These are phyloP conservation scores for Micrastur ruficollis DNA, from an alignment of 2,797 vertebrate genomes.

Conservation along the genomic window DNA sequence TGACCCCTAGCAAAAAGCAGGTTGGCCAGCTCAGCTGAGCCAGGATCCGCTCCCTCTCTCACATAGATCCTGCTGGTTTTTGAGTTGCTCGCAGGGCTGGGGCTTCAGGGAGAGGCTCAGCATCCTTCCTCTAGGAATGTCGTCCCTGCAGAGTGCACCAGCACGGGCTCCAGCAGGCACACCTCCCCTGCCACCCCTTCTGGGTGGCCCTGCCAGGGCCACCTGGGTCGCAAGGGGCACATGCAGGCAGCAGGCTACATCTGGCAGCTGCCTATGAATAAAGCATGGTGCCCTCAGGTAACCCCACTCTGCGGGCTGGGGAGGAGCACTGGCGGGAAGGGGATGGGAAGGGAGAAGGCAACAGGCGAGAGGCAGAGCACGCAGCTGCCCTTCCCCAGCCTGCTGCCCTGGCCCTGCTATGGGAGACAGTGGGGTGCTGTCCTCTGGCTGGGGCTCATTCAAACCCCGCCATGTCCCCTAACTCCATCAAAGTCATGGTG, in stretches of 20 bases:
- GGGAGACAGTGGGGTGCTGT: not conserved
- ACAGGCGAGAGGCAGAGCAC: not conserved
- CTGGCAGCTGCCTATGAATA: not conserved
- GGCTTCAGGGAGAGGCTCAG: not conserved
- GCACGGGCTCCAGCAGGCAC: not conserved
- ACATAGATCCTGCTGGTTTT: not conserved
- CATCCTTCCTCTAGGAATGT: not conserved
- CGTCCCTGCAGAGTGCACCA: not conserved
- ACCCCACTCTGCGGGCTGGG: not conserved
- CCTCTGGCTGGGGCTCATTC: not conserved
- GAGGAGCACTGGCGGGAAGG: not conserved
- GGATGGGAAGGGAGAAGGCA: not conserved
- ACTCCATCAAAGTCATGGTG: not conserved
- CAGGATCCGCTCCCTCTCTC: not conserved
- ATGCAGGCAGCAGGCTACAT: not conserved
- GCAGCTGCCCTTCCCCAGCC: not conserved
- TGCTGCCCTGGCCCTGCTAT: too few species aligned
- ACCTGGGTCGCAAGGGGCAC: not conserved
- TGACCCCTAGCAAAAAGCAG: not conserved
- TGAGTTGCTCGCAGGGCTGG: not conserved
- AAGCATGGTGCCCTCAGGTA: not conserved
- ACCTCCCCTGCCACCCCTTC: not conserved
- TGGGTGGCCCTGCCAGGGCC: not conserved
- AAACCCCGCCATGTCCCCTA: rapidly evolving
- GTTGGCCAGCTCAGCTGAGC: not conserved